phyloP scores from a whole-genome alignment of 2,888 invertebrate species.

The Gisinianus flammeolus region DNA sequence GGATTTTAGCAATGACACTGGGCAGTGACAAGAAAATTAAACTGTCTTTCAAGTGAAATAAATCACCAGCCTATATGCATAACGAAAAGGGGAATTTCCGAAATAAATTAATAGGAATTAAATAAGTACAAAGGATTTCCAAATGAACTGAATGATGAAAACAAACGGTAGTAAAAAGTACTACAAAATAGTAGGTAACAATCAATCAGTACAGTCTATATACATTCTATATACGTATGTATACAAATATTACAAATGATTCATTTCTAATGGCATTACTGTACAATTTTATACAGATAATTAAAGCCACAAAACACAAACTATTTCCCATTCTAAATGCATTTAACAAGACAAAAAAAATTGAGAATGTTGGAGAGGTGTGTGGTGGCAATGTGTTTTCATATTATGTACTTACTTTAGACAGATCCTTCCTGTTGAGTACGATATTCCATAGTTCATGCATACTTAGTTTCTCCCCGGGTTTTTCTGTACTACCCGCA shows the following conservation, averaged over 20 bases:
- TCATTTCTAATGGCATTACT: not conserved
- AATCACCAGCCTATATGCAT: constrained; percentile 76
- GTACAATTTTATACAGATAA: not conserved
- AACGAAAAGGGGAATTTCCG: too few species aligned
- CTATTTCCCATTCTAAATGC: not conserved
- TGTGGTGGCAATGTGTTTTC: too few species aligned
- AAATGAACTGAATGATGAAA: too few species aligned
- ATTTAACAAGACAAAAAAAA: too few species aligned
- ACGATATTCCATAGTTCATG: constrained; percentile 91
- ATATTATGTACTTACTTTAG: constrained; percentile 64
- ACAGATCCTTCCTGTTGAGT: constrained; percentile 85
- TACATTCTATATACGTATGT: too few species aligned
- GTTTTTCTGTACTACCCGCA: constrained; percentile 18
- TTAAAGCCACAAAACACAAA: not conserved
- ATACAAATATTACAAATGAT: too few species aligned
- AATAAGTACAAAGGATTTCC: not conserved
- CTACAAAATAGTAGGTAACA: not conserved
- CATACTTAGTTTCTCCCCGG: constrained; percentile 67
- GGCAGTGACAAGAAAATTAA: constrained; percentile 84
- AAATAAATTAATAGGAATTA: not conserved
- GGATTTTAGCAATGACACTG: constrained; percentile 69
- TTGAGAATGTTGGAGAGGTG: too few species aligned
- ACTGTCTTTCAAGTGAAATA: constrained; percentile 85
- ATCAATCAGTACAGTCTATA: too few species aligned
- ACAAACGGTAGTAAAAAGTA: too few species aligned